Evolutionary conservation across 2,797 vertebrate species (phyloP).

Genomic region (Rhinophrynus dorsalis): DNA sequence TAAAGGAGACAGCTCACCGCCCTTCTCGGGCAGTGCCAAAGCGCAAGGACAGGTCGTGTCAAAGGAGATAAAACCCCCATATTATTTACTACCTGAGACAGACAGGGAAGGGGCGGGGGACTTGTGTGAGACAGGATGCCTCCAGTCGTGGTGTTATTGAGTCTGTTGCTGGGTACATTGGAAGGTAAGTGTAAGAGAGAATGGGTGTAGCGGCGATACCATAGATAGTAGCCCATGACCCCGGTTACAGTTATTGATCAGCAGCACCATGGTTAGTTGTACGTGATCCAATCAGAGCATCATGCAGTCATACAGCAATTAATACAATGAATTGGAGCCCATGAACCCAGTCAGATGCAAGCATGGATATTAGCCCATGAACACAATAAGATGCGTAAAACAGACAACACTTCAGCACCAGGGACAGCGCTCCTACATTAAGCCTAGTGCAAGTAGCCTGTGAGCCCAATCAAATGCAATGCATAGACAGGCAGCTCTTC

Average conservation of each 20-base stretch:
- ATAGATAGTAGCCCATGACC: background rate
- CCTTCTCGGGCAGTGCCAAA: background rate
- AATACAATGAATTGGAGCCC: too few species aligned
- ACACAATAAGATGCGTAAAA: too few species aligned
- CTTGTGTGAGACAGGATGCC: background rate
- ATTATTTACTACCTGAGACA: background rate
- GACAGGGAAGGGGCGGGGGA: background rate
- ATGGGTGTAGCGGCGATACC: background rate
- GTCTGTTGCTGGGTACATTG: slow-evolving; percentile 17
- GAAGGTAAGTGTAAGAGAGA: slow-evolving; percentile 27
- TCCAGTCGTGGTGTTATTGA: slow-evolving; percentile 1
- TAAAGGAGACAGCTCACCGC: background rate
- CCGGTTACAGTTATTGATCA: too few species aligned
- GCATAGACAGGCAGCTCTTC: background rate
- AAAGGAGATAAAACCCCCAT: background rate
- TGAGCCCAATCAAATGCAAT: too few species aligned
- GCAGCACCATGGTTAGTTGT: too few species aligned
- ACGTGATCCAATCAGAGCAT: too few species aligned
- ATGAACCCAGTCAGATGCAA: too few species aligned
- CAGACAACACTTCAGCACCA: too few species aligned
- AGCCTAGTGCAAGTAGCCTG: too few species aligned
- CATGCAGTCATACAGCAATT: too few species aligned
- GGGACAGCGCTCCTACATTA: too few species aligned
- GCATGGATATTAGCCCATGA: too few species aligned
- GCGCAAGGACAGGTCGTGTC: background rate